Base-by-base conservation (phyloP, 2,113 vertebrate species). In the Phaetusa simplex region DNA sequence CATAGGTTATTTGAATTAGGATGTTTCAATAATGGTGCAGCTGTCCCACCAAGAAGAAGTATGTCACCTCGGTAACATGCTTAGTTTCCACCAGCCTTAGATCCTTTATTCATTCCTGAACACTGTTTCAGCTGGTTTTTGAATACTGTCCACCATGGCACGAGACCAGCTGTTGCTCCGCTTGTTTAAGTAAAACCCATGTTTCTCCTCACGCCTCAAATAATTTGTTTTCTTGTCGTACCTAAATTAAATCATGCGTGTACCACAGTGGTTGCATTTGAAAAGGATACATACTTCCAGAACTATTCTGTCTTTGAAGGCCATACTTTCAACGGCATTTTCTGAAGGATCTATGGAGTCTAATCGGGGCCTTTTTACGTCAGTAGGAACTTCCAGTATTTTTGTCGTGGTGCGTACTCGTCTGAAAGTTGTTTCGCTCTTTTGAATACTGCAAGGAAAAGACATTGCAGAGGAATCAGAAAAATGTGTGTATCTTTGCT, bases 51-150 rank as follows among this genome's bases (percentile, higher is more conserved):
- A 95, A 81, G 66, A 86, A 83, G 82, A 93, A 96, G 55, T 59
- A 59, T 71, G 83, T 96, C 91, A 95, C 94, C 93, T 97, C 82
- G 86, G 90, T 92, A 97, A 91, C 83, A 67, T 30, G 65, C 65
- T 95, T 79, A 26, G 55, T 71, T 96, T 96, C 85, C 52, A 76
- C 62, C 82, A 95, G 59, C 83, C 70, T 64, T 71, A 74, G 66
- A 81, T 76, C 49, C 83, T 93, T 90, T 90, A 58, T 92, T 91
- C 24, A 14, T 77, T 95, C 70, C 79, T 95, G 90, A 94, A 78
- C 59, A 56, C 61, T 78, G 4, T 81, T 95, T 88, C 49, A 62
- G 66, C 67, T 94, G 74, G 2, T 65, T 67, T 91, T 80, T 92
- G 1, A 86, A 66, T 42, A 38, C 70, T 81, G 3, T 81, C 56